A percentile compares a stretch with the other conserved stretches of the same genome.
phyloP scores from a whole-genome alignment of 2,797 vertebrate genomes.

The Sandelia bainsii region DNA sequence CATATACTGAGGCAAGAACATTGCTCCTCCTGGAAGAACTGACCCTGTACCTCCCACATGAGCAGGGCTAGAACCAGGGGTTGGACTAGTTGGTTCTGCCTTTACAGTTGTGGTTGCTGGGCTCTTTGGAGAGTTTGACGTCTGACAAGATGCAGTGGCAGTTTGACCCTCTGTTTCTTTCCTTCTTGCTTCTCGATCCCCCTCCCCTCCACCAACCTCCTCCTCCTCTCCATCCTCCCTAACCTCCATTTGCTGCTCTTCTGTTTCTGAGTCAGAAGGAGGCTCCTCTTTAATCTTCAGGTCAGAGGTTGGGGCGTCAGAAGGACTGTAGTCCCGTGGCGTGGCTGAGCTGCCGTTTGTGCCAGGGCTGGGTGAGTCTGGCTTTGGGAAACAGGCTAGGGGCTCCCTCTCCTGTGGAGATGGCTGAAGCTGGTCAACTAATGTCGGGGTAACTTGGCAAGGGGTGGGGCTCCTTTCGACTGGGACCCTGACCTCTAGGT shows the following conservation, averaged over 20 bases:
- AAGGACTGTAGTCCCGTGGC: constrained; percentile 68
- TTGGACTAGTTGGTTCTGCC: constrained; percentile 91
- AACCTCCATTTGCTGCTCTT: constrained; percentile 57
- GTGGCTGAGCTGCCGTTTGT: constrained; percentile 83
- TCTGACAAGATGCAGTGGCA: constrained; percentile 61
- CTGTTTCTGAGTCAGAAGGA: constrained; percentile 78
- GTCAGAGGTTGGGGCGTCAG: constrained; percentile 19
- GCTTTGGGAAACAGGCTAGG: constrained; percentile 71
- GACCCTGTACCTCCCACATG: constrained; percentile 82
- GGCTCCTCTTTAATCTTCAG: constrained; percentile 91
- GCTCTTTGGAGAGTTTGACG: constrained; percentile 86
- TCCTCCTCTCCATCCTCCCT: constrained; percentile 46
- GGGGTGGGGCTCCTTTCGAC: constrained; percentile 75
- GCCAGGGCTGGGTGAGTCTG: constrained; percentile 81
- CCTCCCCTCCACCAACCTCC: constrained; percentile 32
- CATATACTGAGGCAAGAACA: constrained; percentile 92
- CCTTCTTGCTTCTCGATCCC: constrained; percentile 36
- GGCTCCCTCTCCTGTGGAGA: constrained; percentile 77
- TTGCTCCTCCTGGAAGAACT: constrained; percentile 83
- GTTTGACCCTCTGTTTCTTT: constrained; percentile 11
- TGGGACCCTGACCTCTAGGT: constrained; percentile 80
- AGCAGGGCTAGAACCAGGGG: constrained; percentile 92
- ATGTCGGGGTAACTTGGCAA: constrained; percentile 74
- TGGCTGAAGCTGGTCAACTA: constrained; percentile 61
- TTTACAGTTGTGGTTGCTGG: constrained; percentile 85